Percentiles rank a stretch among this genome's conserved stretches.
phyloP scores from a whole-genome alignment of 2,113 vertebrate species.

The Myotis brandtii region DNA sequence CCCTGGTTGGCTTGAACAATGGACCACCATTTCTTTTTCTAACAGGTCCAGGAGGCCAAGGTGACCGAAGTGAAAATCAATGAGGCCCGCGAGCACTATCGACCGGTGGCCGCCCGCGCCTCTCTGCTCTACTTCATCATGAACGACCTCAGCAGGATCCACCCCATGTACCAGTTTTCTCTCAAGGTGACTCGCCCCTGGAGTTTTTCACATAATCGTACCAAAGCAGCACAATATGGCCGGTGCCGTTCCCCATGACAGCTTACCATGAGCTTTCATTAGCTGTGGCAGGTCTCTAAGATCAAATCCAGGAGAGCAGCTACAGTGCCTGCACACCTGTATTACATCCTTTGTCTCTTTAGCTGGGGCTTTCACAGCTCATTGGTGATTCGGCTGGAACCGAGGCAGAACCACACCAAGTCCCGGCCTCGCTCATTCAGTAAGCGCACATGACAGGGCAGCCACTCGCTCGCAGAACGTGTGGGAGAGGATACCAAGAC shows the following conservation, averaged over 20 bases:
- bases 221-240: background rate
- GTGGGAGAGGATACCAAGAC: background rate
- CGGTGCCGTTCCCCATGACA: background rate
- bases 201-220: background rate
- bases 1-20: background rate
- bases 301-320: background rate
- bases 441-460: background rate
- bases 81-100: constrained; percentile 94
- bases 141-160: constrained; percentile 94
- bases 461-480: background rate
- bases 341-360: background rate
- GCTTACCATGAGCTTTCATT: background rate
- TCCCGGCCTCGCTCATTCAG: background rate
- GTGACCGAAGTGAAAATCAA: constrained; percentile 94
- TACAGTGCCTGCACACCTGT: background rate
- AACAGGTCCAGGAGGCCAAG: constrained; percentile 94
- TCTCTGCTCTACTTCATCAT: constrained; percentile 97
- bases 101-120: constrained; percentile 90
- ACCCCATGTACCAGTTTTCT: constrained; percentile 98
- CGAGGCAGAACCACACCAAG: background rate
- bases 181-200: constrained; percentile 87
- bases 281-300: background rate
- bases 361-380: background rate
- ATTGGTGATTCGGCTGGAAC: background rate
- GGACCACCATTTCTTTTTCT: background rate